A percentile compares a stretch with the other conserved stretches of the same genome.
These are phyloP conservation scores for Octopus bimaculoides DNA, from an alignment of 1,140 invertebrate species.

Conservation along the genomic window DNA sequence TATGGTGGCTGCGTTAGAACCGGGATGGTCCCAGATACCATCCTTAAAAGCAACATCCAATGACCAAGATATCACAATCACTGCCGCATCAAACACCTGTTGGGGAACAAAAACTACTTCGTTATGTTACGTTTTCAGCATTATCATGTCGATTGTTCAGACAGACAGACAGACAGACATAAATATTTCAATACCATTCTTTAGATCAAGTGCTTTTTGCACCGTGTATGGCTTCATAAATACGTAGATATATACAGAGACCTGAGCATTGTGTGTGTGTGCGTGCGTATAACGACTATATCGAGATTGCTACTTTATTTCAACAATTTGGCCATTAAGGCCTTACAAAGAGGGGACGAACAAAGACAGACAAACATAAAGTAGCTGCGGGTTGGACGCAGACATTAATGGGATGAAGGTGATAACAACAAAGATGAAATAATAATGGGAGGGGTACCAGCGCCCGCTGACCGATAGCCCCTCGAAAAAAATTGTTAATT, in stretches of 20 bases:
- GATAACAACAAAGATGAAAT: no score
- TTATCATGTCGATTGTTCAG: neutral
- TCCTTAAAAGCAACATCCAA: slow-evolving; percentile 49
- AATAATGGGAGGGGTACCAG: no score
- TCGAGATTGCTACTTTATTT: neutral
- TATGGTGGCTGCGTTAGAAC: slow-evolving; percentile 45
- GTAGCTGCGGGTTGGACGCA: no score
- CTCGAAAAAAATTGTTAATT: no score
- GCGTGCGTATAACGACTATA: neutral
- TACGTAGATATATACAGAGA: no score
- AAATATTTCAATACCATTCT: neutral
- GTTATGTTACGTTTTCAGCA: neutral
- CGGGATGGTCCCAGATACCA: slow-evolving; percentile 48
- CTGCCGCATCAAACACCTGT: slow-evolving; percentile 48
- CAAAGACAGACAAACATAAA: no score
- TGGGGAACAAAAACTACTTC: slow-evolving; percentile 11
- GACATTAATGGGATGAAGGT: no score
- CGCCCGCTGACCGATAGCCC: no score
- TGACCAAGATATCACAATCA: slow-evolving; percentile 44
- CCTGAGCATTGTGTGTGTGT: neutral
- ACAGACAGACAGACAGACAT: neutral
- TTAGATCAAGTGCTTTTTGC: neutral
- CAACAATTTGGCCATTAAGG: no score
- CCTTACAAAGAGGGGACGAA: no score
- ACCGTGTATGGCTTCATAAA: no score